Conservation (phyloP, 2,113 vertebrate species). For the Columba livia region DNA sequence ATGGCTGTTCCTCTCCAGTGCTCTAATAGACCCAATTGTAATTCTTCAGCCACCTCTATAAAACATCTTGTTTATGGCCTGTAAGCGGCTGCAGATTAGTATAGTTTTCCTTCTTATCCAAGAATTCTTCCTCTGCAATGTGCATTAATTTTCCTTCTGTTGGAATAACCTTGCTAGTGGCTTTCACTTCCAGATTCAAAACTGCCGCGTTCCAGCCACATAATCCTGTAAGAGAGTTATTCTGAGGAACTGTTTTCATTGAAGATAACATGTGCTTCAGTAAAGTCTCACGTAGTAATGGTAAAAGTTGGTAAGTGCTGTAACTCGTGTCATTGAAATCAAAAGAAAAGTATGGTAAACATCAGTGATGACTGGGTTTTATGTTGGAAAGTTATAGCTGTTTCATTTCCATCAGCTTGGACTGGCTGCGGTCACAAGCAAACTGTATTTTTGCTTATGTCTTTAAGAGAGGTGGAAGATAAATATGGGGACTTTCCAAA, state of each 20-base stretch:
- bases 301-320: background rate
- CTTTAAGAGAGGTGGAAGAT: background rate
- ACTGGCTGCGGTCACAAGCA: background rate
- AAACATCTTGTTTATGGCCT: conserved; percentile 11
- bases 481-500: background rate
- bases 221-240: background rate
- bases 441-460: background rate
- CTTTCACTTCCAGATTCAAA: conserved; percentile 18
- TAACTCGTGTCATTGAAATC: conserved; percentile 2
- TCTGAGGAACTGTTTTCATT: conserved; percentile 15
- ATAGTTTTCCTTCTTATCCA: background rate
- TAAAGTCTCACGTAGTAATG: background rate
- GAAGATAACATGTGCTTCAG: conserved; percentile 15
- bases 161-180: background rate
- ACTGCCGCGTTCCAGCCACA: background rate
- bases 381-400: background rate
- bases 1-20: background rate
- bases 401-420: background rate
- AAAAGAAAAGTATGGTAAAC: background rate
- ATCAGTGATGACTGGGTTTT: background rate
- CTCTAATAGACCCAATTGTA: background rate
- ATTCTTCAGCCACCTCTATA: background rate
- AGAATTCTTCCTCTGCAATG: conserved; percentile 11
- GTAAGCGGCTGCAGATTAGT: background rate
- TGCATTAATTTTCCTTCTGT: conserved; percentile 26